Evolutionary conservation across 2,113 vertebrate genomes (phyloP), one percentile per base, ranked within the genome.

Genomic region (Carassius carassius): DNA sequence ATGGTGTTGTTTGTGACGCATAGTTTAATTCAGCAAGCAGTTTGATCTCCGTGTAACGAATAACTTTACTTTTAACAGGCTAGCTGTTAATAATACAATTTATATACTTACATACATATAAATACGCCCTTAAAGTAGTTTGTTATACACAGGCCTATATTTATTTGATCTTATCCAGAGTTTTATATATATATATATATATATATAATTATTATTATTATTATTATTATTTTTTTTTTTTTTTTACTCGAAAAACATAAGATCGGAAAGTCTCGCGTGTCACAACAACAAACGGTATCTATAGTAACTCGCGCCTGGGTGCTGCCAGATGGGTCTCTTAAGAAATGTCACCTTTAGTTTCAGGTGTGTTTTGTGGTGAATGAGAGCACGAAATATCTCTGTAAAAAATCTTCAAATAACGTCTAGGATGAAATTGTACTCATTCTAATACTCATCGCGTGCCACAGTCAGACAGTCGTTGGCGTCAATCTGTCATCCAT

Each of bases 391-490:
- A 65, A 81, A 84, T 67, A 49, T 75, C 14, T 11, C 3, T 51
- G 49, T 17, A 12, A 54, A 54, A 32, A 54, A 25, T 11, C 69
- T 72, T 72, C 13, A 47, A 14, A 72, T 78, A 41, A 79, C 14
- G 5, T 41, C 1, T 70, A 17, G 29, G 12, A 60, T 44, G 63
- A 85, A 72, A 65, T 54, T 56, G 8, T 67, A 84, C 32, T 92
- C 90, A 91, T 78, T 37, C 3, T 0, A 16, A 5, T 1, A 35
- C 9, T 0, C 78, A 65, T 92, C 87, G 92, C 91, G 93, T 94
- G 92, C 86, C 70, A 90, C 56, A 75, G 87, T 54, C 88, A 84
- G 21, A 81, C 62, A 85, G 75, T 62, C 82, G 90, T 92, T 91
- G 89, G 87, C 85, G 81, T 41, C 78, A 72, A 82, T 25, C 79